phyloP scores from a whole-genome alignment of 2,888 invertebrate genomes.

The Oscheius sp. region DNA sequence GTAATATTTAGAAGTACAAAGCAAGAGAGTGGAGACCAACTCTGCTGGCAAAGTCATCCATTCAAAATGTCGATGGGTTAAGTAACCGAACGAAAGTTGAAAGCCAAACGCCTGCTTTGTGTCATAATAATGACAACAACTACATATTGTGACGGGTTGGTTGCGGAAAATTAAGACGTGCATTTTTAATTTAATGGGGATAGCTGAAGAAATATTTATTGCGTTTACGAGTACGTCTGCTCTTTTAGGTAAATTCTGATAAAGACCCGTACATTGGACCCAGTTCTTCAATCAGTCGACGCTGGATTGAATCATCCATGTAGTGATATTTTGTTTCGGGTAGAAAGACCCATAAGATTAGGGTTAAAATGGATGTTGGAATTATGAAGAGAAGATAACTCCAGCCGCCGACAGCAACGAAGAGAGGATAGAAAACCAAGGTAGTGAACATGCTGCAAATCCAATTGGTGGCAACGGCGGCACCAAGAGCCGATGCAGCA shows the following conservation, averaged over 20 bases:
- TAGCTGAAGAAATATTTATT: background rate
- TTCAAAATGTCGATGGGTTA: too few species aligned
- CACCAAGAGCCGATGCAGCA: conserved; percentile 45
- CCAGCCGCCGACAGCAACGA: conserved; percentile 57
- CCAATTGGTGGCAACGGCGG: conserved; percentile 64
- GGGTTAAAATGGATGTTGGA: conserved; percentile 53
- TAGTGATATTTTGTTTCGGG: conserved; percentile 56
- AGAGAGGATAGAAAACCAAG: conserved; percentile 60
- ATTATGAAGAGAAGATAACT: conserved; percentile 63
- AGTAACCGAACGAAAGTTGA: too few species aligned
- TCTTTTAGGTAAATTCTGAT: background rate
- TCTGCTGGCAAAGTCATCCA: too few species aligned
- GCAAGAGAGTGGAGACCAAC: too few species aligned
- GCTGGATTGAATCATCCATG: conserved; percentile 44
- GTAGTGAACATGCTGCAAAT: conserved; percentile 58
- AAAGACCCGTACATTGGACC: conserved; percentile 47
- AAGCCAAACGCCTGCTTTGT: too few species aligned
- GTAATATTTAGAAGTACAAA: too few species aligned
- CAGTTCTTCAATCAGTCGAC: conserved; percentile 41
- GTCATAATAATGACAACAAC: background rate
- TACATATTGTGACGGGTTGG: background rate
- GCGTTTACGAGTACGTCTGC: background rate
- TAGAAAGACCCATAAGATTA: conserved; percentile 53
- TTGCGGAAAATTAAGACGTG: conserved; percentile 17
- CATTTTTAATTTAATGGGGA: conserved; percentile 1